These are phyloP conservation scores for Limnephilus auricula DNA, from an alignment of 2,888 invertebrate genomes.

Conservation along the genomic window DNA sequence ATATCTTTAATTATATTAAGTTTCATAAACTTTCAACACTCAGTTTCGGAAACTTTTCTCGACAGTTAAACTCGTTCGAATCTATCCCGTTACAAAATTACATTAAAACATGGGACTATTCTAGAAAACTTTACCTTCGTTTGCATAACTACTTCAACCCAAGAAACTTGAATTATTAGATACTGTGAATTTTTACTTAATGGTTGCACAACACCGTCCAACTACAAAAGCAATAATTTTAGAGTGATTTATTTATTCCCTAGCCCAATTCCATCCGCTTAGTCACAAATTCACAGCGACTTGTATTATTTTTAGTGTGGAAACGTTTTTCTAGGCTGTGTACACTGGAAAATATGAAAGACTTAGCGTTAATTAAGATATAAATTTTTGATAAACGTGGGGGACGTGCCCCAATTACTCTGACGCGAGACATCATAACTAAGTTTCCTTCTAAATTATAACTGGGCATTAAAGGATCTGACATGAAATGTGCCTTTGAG, in stretches of 20 bases:
- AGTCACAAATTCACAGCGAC: slow-evolving; percentile 33
- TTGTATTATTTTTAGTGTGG: background rate
- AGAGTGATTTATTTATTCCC: slow-evolving; percentile 15
- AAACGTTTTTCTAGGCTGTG: slow-evolving; percentile 9
- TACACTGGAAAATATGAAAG: background rate
- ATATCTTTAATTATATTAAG: too few species aligned
- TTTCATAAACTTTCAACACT: too few species aligned
- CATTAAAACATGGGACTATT: too few species aligned
- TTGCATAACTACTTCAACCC: background rate
- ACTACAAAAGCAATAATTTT: background rate
- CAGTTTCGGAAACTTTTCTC: too few species aligned
- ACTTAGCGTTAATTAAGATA: slow-evolving; percentile 40
- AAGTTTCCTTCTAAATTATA: background rate
- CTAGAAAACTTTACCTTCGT: too few species aligned
- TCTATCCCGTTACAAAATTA: too few species aligned
- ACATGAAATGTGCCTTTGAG: background rate
- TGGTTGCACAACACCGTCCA: background rate
- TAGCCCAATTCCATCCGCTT: slow-evolving; percentile 10
- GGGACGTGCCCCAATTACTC: slow-evolving; percentile 30
- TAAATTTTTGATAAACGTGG: slow-evolving; percentile 48
- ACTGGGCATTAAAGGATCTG: background rate
- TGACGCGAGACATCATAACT: slow-evolving; percentile 30
- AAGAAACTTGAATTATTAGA: background rate
- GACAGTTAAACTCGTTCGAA: too few species aligned
- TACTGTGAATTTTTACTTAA: background rate